A percentile compares a stretch with the other conserved stretches of the same genome.
phyloP scores from a whole-genome alignment of 2,797 vertebrate species.

The Halcyon chelicuti region DNA sequence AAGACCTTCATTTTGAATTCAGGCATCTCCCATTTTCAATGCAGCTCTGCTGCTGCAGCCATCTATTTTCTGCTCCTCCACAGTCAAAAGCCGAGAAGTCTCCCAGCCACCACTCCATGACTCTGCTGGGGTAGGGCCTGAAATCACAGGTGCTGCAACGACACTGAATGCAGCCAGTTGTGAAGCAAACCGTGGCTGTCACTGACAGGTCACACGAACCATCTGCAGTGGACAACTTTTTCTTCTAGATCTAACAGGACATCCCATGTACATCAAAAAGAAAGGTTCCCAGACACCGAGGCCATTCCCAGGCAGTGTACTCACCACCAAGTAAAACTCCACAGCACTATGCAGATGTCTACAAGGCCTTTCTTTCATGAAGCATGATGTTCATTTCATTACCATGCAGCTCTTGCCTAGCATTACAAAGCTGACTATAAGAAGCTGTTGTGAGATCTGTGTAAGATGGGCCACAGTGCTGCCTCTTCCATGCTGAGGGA shows the following conservation, averaged over 20 bases:
- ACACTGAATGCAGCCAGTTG: neutral
- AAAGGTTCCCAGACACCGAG: neutral
- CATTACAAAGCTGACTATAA: neutral
- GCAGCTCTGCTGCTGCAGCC: neutral
- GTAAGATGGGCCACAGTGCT: neutral
- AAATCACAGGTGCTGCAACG: neutral
- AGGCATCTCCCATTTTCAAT: slow-evolving; percentile 24
- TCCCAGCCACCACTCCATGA: neutral
- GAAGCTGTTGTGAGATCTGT: neutral
- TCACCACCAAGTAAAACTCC: neutral
- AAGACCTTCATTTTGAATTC: slow-evolving; percentile 55
- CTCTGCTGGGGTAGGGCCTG: neutral
- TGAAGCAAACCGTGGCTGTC: neutral
- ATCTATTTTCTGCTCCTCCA: neutral
- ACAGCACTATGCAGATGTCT: neutral
- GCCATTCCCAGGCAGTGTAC: neutral
- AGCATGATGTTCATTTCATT: neutral
- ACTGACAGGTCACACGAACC: neutral
- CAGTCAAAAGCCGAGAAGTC: neutral
- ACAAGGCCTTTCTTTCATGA: neutral
- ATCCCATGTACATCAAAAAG: neutral
- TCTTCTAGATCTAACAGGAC: neutral
- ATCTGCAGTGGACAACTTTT: neutral
- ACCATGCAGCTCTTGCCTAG: neutral
- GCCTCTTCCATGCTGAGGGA: neutral